Percentiles rank a stretch among this genome's conserved stretches.
Evolutionary conservation across 2,888 invertebrate species (phyloP).

Genomic region (Nycteola revayana): DNA sequence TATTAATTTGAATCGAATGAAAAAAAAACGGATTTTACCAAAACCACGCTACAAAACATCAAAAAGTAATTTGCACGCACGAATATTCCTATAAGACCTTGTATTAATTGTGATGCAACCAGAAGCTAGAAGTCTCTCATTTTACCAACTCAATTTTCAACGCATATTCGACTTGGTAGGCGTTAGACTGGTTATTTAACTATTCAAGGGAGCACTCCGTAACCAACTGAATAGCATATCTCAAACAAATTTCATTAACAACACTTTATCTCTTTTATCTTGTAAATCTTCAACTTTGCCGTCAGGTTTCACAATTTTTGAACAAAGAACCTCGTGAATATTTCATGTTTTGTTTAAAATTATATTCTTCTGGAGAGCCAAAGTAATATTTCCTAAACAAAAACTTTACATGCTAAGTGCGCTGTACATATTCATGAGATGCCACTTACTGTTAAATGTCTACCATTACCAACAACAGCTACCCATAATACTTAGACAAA

Average conservation of each 20-base stretch:
- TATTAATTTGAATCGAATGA: too few relatives aligned
- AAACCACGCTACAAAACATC: too few relatives aligned
- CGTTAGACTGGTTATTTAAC: conserved; percentile 18
- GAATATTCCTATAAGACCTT: too few relatives aligned
- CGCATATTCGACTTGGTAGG: conserved; percentile 11
- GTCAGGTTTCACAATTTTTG: conserved; percentile 60
- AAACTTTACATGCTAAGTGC: conserved; percentile 34
- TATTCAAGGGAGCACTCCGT: conserved; percentile 17
- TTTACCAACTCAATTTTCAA: too few relatives aligned
- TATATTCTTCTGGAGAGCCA: conserved; percentile 51
- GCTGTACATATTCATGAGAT: conserved; percentile 58
- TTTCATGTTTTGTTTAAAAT: conserved; percentile 60
- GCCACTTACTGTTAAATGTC: conserved; percentile 28
- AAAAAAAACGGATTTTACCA: too few relatives aligned
- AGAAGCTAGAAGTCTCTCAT: too few relatives aligned
- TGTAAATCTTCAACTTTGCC: conserved; percentile 62
- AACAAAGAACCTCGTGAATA: conserved; percentile 69
- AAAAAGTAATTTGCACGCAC: too few relatives aligned
- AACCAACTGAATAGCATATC: conserved; percentile 17
- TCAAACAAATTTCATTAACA: conserved; percentile 44
- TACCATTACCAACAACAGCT: conserved; percentile 23
- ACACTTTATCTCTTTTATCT: conserved; percentile 57
- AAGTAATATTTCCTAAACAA: conserved; percentile 59
- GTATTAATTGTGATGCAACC: too few relatives aligned
- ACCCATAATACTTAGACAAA: conserved; percentile 6